These are phyloP conservation scores for Protobothrops mucrosquamatus DNA, from an alignment of 2,113 vertebrate species.

Conservation along the genomic window DNA sequence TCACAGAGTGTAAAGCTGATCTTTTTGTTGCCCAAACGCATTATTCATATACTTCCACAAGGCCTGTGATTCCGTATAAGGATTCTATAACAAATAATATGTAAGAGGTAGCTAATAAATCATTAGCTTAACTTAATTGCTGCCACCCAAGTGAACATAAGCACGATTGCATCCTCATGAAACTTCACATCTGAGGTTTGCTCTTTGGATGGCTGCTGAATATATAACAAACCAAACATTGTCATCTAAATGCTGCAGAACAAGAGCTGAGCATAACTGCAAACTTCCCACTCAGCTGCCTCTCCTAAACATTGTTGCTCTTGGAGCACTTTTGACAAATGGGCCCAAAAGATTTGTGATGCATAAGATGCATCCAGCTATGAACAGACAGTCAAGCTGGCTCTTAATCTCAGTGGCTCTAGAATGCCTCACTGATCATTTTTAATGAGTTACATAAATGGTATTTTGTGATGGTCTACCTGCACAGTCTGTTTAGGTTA, in stretches of 20 bases:
- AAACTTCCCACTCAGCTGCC: not conserved
- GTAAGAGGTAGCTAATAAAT: not conserved
- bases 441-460: constrained; percentile 22
- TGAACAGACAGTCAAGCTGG: constrained; percentile 7
- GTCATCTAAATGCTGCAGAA: not conserved
- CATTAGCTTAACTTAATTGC: not conserved
- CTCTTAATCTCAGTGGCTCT: constrained; percentile 13
- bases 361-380: constrained; percentile 3
- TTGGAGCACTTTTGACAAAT: constrained; percentile 23
- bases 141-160: constrained; percentile 19
- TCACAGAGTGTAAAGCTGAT: not conserved
- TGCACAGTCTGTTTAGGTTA: not conserved
- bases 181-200: not conserved
- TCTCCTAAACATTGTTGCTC: not conserved
- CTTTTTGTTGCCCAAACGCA: not conserved
- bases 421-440: constrained; percentile 23
- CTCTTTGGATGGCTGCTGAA: not conserved
- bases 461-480: not conserved
- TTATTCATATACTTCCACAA: not conserved
- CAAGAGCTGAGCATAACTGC: not conserved
- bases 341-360: not conserved
- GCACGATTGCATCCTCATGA: not conserved
- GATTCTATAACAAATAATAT: not conserved
- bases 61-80: not conserved
- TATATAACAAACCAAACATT: not conserved